Evolutionary conservation across 2,797 vertebrate species (phyloP).

Genomic region (Onychomys torridus): DNA sequence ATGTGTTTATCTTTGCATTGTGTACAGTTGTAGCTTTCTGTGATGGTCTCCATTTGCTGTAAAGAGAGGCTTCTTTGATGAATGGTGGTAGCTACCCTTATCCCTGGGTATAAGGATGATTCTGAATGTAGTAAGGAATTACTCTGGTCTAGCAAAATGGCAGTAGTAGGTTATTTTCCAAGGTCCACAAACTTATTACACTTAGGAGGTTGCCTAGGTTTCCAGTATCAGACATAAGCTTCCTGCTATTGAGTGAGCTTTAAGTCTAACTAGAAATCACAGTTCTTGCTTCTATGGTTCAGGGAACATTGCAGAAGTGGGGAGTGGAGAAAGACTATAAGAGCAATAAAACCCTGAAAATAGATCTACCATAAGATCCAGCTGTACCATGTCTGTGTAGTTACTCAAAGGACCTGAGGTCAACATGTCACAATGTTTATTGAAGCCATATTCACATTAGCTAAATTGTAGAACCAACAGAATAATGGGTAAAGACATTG

Average conservation of each 20-base stretch:
- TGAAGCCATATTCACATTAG: background rate
- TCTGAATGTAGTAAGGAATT: background rate
- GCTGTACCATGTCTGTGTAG: background rate
- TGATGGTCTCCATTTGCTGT: background rate
- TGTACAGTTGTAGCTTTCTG: background rate
- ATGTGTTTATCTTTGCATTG: background rate
- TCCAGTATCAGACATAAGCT: background rate
- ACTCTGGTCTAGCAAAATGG: background rate
- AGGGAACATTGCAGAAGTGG: background rate
- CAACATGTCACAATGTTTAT: background rate
- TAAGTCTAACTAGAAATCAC: background rate
- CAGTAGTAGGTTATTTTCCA: background rate
- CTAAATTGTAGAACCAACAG: background rate
- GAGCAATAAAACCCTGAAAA: background rate
- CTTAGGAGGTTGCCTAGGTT: background rate
- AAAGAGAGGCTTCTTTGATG: background rate
- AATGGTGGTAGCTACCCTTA: too few species aligned
- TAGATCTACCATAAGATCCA: background rate
- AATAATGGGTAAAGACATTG: background rate
- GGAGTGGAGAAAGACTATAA: background rate
- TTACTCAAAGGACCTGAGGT: background rate
- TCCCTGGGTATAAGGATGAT: background rate
- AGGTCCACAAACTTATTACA: background rate
- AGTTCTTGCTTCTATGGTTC: background rate
- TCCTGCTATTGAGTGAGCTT: background rate